phyloP scores from a whole-genome alignment of 2,113 vertebrate species.

The Crotalus horridus region DNA sequence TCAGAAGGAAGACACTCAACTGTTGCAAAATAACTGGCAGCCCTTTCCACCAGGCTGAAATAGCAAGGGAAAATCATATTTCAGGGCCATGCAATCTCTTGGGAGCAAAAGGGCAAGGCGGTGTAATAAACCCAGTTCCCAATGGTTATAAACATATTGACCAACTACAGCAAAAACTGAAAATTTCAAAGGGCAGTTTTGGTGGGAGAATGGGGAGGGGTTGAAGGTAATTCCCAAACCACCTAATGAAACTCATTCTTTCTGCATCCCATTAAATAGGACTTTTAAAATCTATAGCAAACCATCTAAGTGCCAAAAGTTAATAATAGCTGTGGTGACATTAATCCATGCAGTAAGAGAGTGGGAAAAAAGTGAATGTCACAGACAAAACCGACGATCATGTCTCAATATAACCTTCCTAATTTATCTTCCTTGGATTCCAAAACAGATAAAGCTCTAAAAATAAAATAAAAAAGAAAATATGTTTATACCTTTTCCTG shows the following conservation, averaged over 20 bases:
- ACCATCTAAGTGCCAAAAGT: background rate
- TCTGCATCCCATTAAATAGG: background rate
- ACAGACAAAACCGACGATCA: background rate
- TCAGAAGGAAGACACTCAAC: background rate
- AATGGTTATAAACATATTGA: background rate
- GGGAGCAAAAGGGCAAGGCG: conserved; percentile 14
- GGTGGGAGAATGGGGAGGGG: no score
- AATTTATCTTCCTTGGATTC: background rate
- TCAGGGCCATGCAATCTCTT: conserved; percentile 39
- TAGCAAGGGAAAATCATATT: background rate
- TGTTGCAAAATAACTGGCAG: conserved; percentile 12
- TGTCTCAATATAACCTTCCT: background rate
- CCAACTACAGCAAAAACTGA: background rate
- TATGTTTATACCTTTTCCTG: background rate
- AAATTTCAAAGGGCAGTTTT: background rate
- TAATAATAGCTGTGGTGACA: background rate
- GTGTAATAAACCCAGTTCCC: background rate
- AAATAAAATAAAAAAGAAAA: background rate
- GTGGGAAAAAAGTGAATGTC: background rate
- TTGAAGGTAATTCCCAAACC: background rate
- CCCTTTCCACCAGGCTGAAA: background rate
- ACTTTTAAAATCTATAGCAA: background rate
- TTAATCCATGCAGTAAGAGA: background rate
- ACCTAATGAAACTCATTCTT: background rate
- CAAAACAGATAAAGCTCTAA: background rate